A percentile compares a stretch with the other conserved stretches of the same genome.
These are phyloP conservation scores for Drosophila macrospina DNA, from an alignment of 2,888 invertebrate genomes.

Conservation along the genomic window DNA sequence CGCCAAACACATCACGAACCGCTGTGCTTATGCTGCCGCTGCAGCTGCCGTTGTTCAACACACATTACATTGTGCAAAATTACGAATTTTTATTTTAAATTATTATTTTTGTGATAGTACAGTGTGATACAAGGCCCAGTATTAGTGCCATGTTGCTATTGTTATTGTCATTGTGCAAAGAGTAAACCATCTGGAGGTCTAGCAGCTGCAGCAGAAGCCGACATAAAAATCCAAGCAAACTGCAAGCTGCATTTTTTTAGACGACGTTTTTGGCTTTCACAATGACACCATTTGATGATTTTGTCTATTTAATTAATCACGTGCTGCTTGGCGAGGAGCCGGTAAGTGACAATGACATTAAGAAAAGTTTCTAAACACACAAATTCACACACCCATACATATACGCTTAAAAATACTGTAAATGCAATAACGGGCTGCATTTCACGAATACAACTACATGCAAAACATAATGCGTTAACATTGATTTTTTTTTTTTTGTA, in stretches of 20 bases:
- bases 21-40: slow-evolving; percentile 35
- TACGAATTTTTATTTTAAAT: slow-evolving; percentile 34
- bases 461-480: slow-evolving; percentile 6
- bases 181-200: slow-evolving; percentile 9
- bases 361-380: background rate
- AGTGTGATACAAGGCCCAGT: slow-evolving; percentile 1
- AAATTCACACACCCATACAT: background rate
- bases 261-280: slow-evolving; percentile 34
- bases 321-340: slow-evolving; percentile 88
- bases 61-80: slow-evolving; percentile 19
- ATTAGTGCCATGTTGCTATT: slow-evolving; percentile 28
- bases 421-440: slow-evolving; percentile 5
- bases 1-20: slow-evolving; percentile 41
- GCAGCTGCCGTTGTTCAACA: slow-evolving; percentile 41
- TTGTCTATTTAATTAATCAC: slow-evolving; percentile 87
- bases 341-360: slow-evolving; percentile 84
- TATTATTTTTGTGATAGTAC: slow-evolving; percentile 42
- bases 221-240: slow-evolving; percentile 4
- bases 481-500: slow-evolving; percentile 26
- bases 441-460: background rate
- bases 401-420: slow-evolving; percentile 1
- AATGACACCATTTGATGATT: slow-evolving; percentile 88
- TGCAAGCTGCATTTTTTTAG: slow-evolving; percentile 28
- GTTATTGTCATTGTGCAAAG: slow-evolving; percentile 14
- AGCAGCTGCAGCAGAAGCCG: slow-evolving; percentile 6